These are phyloP conservation scores for Mixornis gularis DNA, from an alignment of 2,113 vertebrate genomes.

Conservation along the genomic window DNA sequence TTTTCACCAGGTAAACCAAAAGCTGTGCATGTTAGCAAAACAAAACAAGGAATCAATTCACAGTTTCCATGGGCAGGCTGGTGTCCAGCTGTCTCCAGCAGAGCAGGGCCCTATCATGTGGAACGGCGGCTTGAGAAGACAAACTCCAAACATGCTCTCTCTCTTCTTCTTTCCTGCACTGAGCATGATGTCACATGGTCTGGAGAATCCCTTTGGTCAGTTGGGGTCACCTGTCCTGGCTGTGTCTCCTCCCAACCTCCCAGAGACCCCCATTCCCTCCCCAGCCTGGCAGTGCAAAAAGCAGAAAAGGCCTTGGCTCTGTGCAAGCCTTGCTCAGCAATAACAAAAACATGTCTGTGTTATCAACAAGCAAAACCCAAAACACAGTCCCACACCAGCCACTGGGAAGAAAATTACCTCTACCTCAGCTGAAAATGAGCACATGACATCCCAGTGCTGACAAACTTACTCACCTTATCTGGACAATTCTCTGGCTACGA, in stretches of 20 bases:
- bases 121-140: accelerated
- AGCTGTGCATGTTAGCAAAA: not conserved
- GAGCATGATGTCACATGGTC: accelerated
- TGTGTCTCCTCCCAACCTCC: accelerated
- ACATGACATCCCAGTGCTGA: not conserved
- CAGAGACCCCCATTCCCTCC: accelerated
- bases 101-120: accelerated
- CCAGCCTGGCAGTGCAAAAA: not conserved
- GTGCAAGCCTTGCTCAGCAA: not conserved
- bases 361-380: not conserved
- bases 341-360: not conserved
- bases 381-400: not conserved
- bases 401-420: not conserved
- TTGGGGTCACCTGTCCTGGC: not conserved
- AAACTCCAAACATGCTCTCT: not conserved
- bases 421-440: not conserved
- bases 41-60: not conserved
- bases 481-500: not conserved
- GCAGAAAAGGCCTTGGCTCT: not conserved
- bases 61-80: no score
- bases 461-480: not conserved
- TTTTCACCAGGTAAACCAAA: not conserved
- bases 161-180: no score
- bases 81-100: not conserved
- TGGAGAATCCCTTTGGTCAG: not conserved